phyloP scores from a whole-genome alignment of 53 echinoderm and acorn worm species.

The Paracentrotus lividus region DNA sequence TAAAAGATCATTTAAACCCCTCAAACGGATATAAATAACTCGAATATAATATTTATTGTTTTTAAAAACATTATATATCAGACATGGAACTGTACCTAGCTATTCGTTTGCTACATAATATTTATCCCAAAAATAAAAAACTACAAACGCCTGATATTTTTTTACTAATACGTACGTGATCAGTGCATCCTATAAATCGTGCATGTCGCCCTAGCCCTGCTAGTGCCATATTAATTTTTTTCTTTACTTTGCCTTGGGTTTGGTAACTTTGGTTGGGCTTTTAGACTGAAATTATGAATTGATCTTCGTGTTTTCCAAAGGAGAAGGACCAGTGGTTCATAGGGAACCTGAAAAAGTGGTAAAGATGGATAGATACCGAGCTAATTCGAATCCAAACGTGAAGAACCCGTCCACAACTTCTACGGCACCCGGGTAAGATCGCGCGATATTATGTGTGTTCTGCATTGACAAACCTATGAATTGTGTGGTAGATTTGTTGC shows the following conservation, averaged over 20 bases:
- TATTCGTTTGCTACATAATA: no score
- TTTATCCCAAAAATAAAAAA: background rate
- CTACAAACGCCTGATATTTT: background rate
- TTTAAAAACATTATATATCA: no score
- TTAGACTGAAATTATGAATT: background rate
- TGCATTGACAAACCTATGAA: no score
- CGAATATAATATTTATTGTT: background rate
- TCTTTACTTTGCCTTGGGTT: background rate
- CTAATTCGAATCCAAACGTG: background rate
- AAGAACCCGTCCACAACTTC: background rate
- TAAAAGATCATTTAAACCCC: background rate
- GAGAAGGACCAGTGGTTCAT: background rate
- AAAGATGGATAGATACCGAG: conserved; percentile 8
- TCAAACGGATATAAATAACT: background rate
- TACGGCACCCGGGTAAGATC: conserved; percentile 11
- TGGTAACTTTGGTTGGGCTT: background rate
- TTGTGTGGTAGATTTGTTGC: no score
- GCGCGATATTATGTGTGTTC: background rate
- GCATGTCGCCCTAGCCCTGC: background rate
- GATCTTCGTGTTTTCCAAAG: background rate
- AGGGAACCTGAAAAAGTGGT: background rate
- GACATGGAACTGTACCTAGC: no score
- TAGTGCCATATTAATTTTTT: no score
- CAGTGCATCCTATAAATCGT: background rate
- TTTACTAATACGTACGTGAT: background rate